These are phyloP conservation scores for Bedellia somnulentella DNA, from an alignment of 2,888 invertebrate species.

Conservation along the genomic window DNA sequence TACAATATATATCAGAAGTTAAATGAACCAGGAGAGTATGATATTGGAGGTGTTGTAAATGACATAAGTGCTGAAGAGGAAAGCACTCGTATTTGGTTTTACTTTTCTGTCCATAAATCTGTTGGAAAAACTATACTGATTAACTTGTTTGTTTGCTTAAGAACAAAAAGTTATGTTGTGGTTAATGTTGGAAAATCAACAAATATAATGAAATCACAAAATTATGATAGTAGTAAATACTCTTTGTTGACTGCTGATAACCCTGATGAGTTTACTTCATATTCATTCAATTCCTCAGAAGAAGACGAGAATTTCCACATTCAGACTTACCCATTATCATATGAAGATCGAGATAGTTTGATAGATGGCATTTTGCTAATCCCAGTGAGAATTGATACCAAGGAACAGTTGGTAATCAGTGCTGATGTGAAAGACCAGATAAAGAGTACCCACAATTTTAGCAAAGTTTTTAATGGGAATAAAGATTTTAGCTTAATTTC, in stretches of 20 bases:
- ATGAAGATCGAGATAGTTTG: no score
- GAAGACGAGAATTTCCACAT: no score
- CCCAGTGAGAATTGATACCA: no score
- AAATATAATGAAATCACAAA: slow-evolving; percentile 28
- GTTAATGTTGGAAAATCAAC: slow-evolving; percentile 20
- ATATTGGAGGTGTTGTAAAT: slow-evolving; percentile 43
- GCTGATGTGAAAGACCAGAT: slow-evolving; percentile 21
- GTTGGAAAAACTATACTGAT: slow-evolving; percentile 26
- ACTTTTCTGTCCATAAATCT: slow-evolving; percentile 22
- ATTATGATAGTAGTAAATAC: no score
- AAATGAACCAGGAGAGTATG: slow-evolving; percentile 18
- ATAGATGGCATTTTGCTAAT: no score
- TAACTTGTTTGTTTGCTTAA: slow-evolving; percentile 33
- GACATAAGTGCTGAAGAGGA: slow-evolving; percentile 22
- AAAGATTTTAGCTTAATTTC: slow-evolving; percentile 30
- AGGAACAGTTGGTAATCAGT: slow-evolving; percentile 19
- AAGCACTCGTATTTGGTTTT: slow-evolving; percentile 46
- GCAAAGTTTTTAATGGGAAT: slow-evolving; percentile 19
- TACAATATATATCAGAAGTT: slow-evolving; percentile 22
- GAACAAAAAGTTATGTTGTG: no score
- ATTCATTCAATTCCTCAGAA: no score
- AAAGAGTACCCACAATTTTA: slow-evolving; percentile 26
- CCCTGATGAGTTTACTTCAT: no score
- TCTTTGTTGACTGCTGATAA: no score
- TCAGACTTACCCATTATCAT: no score